A percentile compares a stretch with the other conserved stretches of the same genome.
Conservation (phyloP, 2,888 invertebrate genomes). For the Myopa testacea region DNA sequence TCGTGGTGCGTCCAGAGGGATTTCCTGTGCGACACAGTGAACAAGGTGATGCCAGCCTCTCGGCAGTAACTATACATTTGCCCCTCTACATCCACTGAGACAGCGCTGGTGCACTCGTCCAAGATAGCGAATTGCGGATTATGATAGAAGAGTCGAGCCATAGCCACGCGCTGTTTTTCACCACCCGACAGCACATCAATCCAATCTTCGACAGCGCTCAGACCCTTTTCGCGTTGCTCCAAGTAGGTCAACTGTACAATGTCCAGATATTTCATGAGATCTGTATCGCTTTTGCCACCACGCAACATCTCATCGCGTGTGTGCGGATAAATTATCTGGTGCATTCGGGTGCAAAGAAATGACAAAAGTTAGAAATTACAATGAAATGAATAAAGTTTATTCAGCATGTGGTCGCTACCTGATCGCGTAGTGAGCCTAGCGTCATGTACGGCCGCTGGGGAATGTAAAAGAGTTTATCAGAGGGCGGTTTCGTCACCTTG, state of each 20-base stretch:
- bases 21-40: slow-evolving; percentile 97
- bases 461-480: slow-evolving; percentile 91
- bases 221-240: slow-evolving; percentile 84
- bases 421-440: slow-evolving; percentile 91
- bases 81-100: slow-evolving; percentile 98
- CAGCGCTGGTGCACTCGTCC: slow-evolving; percentile 99
- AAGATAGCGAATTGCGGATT: slow-evolving; percentile 98
- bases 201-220: slow-evolving; percentile 97
- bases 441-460: slow-evolving; percentile 99
- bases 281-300: slow-evolving; percentile 81
- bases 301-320: slow-evolving; percentile 85
- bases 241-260: slow-evolving; percentile 88
- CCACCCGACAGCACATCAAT: slow-evolving; percentile 98
- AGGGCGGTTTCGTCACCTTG: slow-evolving; percentile 92
- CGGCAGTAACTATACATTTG: slow-evolving; percentile 96
- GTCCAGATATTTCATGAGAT: slow-evolving; percentile 81
- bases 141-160: slow-evolving; percentile 98
- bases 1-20: slow-evolving; percentile 98
- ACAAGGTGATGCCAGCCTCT: slow-evolving; percentile 86
- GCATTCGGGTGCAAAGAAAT: not conserved
- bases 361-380: slow-evolving; percentile 2
- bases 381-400: not conserved
- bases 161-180: slow-evolving; percentile 98
- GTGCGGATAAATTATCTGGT: slow-evolving; percentile 89
- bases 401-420: slow-evolving; percentile 70